A percentile compares a stretch with the other conserved stretches of the same genome.
phyloP scores from a whole-genome alignment of 2,113 vertebrate species.

The Tenebrosternarchus preto region DNA sequence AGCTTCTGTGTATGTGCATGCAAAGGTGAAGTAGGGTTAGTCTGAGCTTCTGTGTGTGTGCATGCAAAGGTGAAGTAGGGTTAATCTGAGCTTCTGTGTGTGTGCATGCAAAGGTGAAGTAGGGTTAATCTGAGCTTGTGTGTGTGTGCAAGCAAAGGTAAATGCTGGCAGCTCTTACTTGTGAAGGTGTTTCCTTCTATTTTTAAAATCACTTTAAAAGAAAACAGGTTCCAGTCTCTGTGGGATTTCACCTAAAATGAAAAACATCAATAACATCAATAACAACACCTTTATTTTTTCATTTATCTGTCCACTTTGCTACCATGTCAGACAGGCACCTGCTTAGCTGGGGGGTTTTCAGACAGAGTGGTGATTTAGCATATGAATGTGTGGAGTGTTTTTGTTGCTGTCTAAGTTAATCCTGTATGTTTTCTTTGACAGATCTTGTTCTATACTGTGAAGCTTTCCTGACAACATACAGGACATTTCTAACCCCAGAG shows the following conservation, averaged over 20 bases:
- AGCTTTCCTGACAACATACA: constrained; percentile 91
- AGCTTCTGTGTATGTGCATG: not conserved
- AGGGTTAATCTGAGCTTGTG: constrained; percentile 19
- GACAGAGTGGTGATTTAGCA: not conserved
- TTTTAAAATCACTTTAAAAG: not conserved
- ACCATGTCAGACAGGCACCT: too few species aligned
- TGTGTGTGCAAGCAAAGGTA: not conserved
- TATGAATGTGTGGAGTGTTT: not conserved
- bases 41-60: not conserved
- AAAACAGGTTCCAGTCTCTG: not conserved
- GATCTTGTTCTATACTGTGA: constrained; percentile 88
- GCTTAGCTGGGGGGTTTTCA: not conserved
- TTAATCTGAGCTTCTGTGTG: too few species aligned
- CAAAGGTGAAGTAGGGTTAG: not conserved
- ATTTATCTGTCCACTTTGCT: too few species aligned
- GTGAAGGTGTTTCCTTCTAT: constrained; percentile 35
- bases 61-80: constrained; percentile 77
- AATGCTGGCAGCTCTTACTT: not conserved
- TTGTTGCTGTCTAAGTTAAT: constrained; percentile 8
- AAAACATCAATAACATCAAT: not conserved
- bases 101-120: constrained; percentile 81
- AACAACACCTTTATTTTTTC: too few species aligned
- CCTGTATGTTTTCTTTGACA: constrained; percentile 58
- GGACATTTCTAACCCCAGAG: constrained; percentile 86
- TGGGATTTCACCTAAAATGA: not conserved